A percentile compares a stretch with the other conserved stretches of the same genome.
Conservation (phyloP, 1,140 invertebrate species). For the Drosophila ohnishii region DNA sequence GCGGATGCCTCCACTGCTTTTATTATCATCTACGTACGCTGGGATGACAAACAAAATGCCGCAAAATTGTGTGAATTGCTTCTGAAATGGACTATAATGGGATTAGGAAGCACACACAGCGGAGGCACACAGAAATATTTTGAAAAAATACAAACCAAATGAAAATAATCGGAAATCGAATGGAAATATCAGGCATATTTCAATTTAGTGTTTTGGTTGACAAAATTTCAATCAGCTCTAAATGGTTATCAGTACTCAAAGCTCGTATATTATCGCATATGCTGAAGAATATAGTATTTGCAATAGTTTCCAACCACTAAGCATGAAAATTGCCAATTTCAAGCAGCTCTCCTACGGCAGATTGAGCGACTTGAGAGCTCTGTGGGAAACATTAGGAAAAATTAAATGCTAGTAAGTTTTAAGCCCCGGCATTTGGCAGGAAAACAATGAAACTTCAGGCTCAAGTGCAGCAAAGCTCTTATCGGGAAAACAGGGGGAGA, state of each 20-base stretch:
- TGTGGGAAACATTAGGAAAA: constrained; percentile 47
- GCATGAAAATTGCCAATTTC: constrained; percentile 32
- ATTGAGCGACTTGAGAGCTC: constrained; percentile 14
- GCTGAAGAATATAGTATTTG: constrained; percentile 4
- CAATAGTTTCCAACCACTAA: constrained; percentile 2
- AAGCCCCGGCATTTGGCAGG: constrained; percentile 62
- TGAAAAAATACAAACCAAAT: constrained; percentile 19
- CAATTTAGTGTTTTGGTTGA: constrained; percentile 27
- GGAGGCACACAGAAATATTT: neutral
- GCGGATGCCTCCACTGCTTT: constrained; percentile 4
- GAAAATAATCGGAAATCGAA: constrained; percentile 41
- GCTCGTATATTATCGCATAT: constrained; percentile 2
- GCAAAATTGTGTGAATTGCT: constrained; percentile 50
- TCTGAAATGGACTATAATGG: constrained; percentile 44
- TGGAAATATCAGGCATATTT: constrained; percentile 39
- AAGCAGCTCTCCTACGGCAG: constrained; percentile 6
- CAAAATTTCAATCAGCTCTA: constrained; percentile 38
- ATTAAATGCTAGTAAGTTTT: constrained; percentile 58
- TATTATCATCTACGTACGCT: constrained; percentile 26
- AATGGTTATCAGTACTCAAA: constrained; percentile 23
- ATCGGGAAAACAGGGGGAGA: constrained; percentile 42
- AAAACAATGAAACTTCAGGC: constrained; percentile 63
- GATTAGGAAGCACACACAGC: constrained; percentile 20
- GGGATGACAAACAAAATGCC: constrained; percentile 51
- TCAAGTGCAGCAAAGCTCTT: constrained; percentile 68